Conservation (phyloP, 2,113 vertebrate species). For the Anolis carolinensis region DNA sequence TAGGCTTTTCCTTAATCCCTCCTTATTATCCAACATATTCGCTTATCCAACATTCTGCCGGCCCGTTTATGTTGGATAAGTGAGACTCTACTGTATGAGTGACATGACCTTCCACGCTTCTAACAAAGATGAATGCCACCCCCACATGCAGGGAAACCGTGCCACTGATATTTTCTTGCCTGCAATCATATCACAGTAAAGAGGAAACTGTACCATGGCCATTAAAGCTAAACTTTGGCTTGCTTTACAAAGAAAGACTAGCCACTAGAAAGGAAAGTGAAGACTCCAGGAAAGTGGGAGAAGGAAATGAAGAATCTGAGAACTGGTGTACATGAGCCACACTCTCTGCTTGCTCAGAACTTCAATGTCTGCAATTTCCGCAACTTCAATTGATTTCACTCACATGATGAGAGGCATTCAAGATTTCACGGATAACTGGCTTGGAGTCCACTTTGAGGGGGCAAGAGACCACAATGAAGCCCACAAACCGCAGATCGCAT, state of each 20-base stretch:
- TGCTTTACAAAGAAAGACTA: not conserved
- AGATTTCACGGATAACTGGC: slow-evolving; percentile 92
- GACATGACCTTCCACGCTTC: not conserved
- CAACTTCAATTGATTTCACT: slow-evolving; percentile 35
- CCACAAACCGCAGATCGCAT: slow-evolving; percentile 87
- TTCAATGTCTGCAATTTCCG: not conserved
- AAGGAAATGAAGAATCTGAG: not conserved
- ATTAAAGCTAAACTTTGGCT: not conserved
- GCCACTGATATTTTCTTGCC: no score
- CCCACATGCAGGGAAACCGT: not conserved
- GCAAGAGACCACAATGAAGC: slow-evolving; percentile 96
- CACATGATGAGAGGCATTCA: slow-evolving; percentile 92
- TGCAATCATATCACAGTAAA: no score
- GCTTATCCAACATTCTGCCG: no score
- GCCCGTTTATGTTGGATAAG: no score
- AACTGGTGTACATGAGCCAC: not conserved
- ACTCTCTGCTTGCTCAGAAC: not conserved
- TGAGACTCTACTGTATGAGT: no score
- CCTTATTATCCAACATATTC: no score
- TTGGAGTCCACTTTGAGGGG: slow-evolving; percentile 94
- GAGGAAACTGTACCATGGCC: not conserved
- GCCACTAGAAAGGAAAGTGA: not conserved
- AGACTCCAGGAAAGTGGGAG: not conserved
- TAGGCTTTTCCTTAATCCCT: no score
- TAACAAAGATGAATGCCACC: not conserved